Evolutionary conservation across 2,797 vertebrate genomes (phyloP).

Genomic region (Garrulus glandarius): DNA sequence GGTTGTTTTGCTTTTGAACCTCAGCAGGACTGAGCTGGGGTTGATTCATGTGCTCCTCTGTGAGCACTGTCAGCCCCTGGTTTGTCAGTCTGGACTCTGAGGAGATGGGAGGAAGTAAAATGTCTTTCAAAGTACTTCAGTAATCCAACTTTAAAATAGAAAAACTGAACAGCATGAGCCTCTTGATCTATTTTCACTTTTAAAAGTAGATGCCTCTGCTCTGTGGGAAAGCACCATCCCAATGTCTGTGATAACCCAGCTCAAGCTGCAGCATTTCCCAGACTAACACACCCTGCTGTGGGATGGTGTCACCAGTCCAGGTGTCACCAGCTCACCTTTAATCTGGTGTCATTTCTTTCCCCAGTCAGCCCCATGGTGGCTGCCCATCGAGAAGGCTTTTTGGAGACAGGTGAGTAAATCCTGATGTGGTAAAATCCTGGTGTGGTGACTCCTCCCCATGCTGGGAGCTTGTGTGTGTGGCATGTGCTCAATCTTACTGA

Average conservation of each 20-base stretch:
- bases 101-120: background rate
- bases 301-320: background rate
- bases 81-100: background rate
- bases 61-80: background rate
- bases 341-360: background rate
- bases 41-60: background rate
- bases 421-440: background rate
- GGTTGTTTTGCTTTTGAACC: background rate
- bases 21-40: background rate
- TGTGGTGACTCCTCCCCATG: accelerated
- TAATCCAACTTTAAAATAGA: background rate
- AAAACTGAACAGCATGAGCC: background rate
- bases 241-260: background rate
- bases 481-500: accelerated
- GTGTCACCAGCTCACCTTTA: background rate
- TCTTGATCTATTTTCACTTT: background rate
- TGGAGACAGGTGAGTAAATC: slow-evolving; percentile 90
- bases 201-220: background rate
- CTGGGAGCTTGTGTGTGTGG: accelerated
- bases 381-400: slow-evolving; percentile 88
- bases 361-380: slow-evolving; percentile 95
- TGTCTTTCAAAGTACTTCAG: background rate
- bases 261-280: background rate
- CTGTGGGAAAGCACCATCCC: background rate
- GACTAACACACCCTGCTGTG: background rate